Percentiles rank a stretch among this genome's conserved stretches.
These are phyloP conservation scores for Microctonus aethiopoides DNA, from an alignment of 2,888 invertebrate genomes.

Conservation along the genomic window DNA sequence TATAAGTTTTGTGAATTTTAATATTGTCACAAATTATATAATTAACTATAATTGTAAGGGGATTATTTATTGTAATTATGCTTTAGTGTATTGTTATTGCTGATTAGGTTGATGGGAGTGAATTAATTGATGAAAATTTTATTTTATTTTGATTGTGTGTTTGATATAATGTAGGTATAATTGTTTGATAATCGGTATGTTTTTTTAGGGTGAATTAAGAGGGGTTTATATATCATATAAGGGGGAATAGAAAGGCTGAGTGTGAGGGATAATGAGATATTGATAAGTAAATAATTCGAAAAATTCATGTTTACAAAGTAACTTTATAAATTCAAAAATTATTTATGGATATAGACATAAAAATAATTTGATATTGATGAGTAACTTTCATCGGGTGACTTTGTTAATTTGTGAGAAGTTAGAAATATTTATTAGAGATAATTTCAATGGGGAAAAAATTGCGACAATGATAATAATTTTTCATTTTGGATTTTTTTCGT, in stretches of 20 bases:
- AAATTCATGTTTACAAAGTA: not conserved
- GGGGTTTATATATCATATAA: no score
- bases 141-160: not conserved
- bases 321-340: no score
- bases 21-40: not conserved
- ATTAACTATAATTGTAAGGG: not conserved
- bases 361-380: no score
- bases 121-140: not conserved
- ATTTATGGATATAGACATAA: no score
- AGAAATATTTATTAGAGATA: not conserved
- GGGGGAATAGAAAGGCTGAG: not conserved
- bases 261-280: not conserved
- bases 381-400: no score
- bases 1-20: not conserved
- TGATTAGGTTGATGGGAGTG: not conserved
- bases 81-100: not conserved
- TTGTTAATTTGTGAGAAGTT: no score
- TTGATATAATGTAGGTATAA: not conserved
- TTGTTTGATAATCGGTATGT: not conserved
- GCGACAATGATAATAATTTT: not conserved
- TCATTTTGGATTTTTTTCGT: not conserved
- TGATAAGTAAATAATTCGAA: not conserved
- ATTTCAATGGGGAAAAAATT: not conserved
- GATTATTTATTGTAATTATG: not conserved
- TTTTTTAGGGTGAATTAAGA: no score